These are phyloP conservation scores for Chloropsis hardwickii DNA, from an alignment of 2,113 vertebrate species.

Conservation along the genomic window DNA sequence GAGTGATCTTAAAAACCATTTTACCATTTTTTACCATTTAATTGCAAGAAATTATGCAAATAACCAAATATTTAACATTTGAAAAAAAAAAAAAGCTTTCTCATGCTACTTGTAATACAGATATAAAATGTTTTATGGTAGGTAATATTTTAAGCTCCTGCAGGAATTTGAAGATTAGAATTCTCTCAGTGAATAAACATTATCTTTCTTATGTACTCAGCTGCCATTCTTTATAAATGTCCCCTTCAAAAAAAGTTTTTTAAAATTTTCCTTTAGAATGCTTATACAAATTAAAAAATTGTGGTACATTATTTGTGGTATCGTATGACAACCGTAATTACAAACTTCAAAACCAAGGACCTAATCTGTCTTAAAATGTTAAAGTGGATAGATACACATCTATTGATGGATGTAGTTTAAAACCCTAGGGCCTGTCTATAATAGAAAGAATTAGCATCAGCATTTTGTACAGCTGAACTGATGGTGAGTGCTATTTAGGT, in stretches of 20 bases:
- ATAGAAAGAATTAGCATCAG: neutral
- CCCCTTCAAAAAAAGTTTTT: neutral
- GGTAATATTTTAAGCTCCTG: neutral
- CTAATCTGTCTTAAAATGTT: slow-evolving; percentile 6
- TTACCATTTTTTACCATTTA: neutral
- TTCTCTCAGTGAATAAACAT: neutral
- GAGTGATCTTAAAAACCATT: neutral
- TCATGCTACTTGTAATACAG: neutral
- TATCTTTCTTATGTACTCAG: neutral
- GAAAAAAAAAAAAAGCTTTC: neutral
- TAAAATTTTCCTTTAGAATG: neutral
- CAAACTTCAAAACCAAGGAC: neutral
- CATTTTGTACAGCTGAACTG: neutral
- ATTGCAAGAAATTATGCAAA: slow-evolving; percentile 32
- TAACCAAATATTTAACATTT: neutral
- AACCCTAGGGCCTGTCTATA: neutral
- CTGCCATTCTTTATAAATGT: neutral
- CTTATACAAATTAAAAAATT: neutral
- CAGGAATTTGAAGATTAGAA: neutral
- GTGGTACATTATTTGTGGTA: neutral
- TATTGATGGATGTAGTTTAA: neutral
- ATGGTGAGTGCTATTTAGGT: neutral
- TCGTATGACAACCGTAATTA: neutral
- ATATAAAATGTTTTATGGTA: neutral
- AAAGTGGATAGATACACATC: neutral